Evolutionary conservation across 2,113 vertebrate species (phyloP), one percentile per base, ranked within the genome.

Genomic region (Neopipo cinnamomea): DNA sequence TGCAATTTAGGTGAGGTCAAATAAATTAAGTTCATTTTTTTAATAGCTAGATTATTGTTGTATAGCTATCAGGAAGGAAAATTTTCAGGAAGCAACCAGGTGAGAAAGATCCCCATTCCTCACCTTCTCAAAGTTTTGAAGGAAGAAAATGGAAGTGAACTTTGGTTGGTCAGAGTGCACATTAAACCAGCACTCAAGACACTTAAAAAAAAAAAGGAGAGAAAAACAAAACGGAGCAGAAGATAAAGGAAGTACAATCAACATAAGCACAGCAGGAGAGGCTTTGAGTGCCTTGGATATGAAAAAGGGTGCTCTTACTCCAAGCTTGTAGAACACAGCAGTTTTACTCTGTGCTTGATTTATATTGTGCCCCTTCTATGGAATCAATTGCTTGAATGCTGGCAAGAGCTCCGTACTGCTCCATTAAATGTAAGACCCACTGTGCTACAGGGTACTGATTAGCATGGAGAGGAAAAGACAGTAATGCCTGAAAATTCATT

Each of bases 331-430:
- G 93, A 95, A 89, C 73, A 84, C 73, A 91, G 94, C 65, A 87
- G 80, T 93, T 95, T 89, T 95, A 63, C 44, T 91, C 44, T 68
- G 77, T 1, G 24, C 94, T 95, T 97, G 96, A 97, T 97, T 97
- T 95, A 91, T 96, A 97, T 92, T 95, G 89, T 93, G 76, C 80
- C 89, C 82, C 80, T 88, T 97, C 89, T 93, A 95, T 87, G 89
- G 94, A 96, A 96, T 96, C 94, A 95, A 92, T 95, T 95, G 89
- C 88, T 31, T 81, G 72, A 84, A 95, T 37, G 30, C 90, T 88
- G 63, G 75, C 59, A 84, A 95, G 90, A 86, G 65, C 82, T 93
- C 68, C 0, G 0, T 74, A 91, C 58, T 74, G 67, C 71, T 95
- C 85, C 91, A 92, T 90, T 95, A 94, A 88, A 91, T 88, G 88